These are phyloP conservation scores for Lithophane socia DNA, from an alignment of 2,888 invertebrate species.

Conservation along the genomic window DNA sequence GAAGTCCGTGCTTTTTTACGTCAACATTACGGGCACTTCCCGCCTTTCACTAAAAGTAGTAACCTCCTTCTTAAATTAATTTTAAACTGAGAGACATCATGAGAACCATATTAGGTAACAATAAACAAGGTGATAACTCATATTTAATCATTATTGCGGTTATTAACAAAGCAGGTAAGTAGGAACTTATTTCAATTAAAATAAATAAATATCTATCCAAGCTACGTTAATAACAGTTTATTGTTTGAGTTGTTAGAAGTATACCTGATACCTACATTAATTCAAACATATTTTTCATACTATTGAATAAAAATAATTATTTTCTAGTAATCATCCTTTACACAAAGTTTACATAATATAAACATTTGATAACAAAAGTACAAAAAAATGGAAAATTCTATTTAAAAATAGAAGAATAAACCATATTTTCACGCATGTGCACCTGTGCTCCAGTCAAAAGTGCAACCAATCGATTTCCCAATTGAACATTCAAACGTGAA, in stretches of 20 bases:
- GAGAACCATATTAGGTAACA: neutral
- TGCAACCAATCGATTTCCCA: conserved; percentile 57
- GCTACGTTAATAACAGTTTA: neutral
- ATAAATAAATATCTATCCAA: conserved; percentile 4
- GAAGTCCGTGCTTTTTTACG: neutral
- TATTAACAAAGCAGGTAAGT: neutral
- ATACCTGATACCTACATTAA: neutral
- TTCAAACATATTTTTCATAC: neutral
- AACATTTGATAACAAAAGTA: conserved; percentile 5
- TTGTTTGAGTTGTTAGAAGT: neutral
- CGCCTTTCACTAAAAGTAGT: neutral
- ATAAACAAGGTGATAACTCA: neutral
- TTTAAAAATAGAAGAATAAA: conserved; percentile 2
- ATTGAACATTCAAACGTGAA: conserved; percentile 56
- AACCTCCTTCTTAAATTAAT: neutral
- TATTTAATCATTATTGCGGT: neutral
- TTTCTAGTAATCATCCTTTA: neutral
- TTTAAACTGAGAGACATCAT: neutral
- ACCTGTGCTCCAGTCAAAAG: conserved; percentile 19
- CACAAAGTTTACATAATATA: conserved; percentile 15
- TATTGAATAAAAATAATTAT: neutral
- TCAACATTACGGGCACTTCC: neutral
- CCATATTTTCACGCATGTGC: conserved; percentile 41
- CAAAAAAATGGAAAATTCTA: neutral
- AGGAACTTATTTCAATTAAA: neutral